Conservation (phyloP, 2,113 vertebrate genomes). For the Bos javanicus region DNA sequence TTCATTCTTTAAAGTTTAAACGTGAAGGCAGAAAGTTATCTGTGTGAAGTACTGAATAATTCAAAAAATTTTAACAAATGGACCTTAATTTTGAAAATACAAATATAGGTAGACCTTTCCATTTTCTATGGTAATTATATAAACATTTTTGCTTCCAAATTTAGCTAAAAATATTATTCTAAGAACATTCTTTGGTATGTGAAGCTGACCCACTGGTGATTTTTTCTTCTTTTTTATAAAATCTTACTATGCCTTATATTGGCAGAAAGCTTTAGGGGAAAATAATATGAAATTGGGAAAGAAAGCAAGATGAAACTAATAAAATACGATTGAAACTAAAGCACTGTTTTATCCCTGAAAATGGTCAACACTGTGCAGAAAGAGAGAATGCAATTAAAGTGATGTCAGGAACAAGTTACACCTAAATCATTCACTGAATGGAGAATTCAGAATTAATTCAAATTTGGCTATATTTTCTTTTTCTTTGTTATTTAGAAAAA, state of each 20-base stretch:
- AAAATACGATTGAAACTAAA: constrained; percentile 11
- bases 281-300: constrained; percentile 42
- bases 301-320: constrained; percentile 45
- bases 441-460: not conserved
- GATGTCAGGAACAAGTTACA: not conserved
- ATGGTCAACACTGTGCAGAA: not conserved
- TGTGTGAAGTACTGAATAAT: not conserved
- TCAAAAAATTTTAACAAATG: not conserved
- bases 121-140: not conserved
- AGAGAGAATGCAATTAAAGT: not conserved
- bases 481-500: not conserved
- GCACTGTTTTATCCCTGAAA: not conserved
- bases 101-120: not conserved
- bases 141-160: not conserved
- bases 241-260: constrained; percentile 52
- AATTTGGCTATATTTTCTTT: not conserved
- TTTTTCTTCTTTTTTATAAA: constrained; percentile 4
- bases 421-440: not conserved
- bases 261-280: constrained; percentile 40
- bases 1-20: constrained; percentile 33
- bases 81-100: not conserved
- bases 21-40: not conserved
- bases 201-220: not conserved
- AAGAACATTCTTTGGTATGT: constrained; percentile 24
- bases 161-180: not conserved